Evolutionary conservation across 2,113 vertebrate species (phyloP).

Genomic region (Odobenus rosmarus): DNA sequence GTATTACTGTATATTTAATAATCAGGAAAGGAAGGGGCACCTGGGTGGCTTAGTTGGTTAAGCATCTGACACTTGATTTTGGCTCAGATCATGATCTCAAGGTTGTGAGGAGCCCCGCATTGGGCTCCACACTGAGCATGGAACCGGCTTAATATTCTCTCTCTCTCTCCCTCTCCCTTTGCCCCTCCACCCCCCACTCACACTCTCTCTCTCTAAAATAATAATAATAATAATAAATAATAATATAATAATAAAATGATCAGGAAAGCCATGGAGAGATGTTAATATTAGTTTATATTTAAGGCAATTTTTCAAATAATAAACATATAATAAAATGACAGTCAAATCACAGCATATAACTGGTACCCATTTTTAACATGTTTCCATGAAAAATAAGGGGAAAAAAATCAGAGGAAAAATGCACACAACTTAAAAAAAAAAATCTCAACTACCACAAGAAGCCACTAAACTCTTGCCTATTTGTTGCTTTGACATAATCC

Average conservation of each 20-base stretch:
- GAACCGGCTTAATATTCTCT: not conserved
- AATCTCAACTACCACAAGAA: not conserved
- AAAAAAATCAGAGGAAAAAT: not conserved
- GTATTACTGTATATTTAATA: not conserved
- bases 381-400: not conserved
- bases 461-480: not conserved
- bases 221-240: not conserved
- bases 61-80: not conserved
- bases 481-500: not conserved
- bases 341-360: not conserved
- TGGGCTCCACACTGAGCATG: not conserved
- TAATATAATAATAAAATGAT: not conserved
- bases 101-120: not conserved
- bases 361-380: not conserved
- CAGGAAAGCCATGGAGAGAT: not conserved
- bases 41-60: not conserved
- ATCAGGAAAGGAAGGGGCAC: not conserved
- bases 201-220: not conserved
- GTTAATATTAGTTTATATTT: not conserved
- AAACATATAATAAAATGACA: not conserved
- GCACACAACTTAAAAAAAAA: not conserved
- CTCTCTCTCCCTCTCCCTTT: not conserved
- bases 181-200: not conserved
- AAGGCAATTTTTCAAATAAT: constrained; percentile 11
- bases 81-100: not conserved